Evolutionary conservation across 2,797 vertebrate genomes (phyloP).

Genomic region (Myotis pilosus): DNA sequence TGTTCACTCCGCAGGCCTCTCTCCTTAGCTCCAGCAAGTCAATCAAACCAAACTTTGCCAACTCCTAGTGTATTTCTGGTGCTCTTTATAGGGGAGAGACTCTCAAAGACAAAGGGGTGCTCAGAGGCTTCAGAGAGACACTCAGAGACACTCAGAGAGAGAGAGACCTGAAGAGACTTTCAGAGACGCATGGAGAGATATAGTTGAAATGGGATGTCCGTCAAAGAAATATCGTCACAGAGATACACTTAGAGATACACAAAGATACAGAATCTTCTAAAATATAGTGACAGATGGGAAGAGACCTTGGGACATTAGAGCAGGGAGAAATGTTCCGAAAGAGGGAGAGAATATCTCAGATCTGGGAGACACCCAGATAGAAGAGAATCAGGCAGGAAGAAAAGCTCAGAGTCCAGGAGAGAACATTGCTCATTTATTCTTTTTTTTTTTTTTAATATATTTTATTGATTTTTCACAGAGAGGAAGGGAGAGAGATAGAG

Average conservation of each 20-base stretch:
- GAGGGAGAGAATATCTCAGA: background rate
- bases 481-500: no score
- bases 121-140: background rate
- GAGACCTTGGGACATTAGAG: background rate
- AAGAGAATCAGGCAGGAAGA: background rate
- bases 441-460: no score
- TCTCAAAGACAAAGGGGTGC: no score
- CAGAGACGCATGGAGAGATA: background rate
- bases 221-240: background rate
- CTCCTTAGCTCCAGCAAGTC: background rate
- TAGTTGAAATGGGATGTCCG: background rate
- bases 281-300: background rate
- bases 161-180: background rate
- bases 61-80: background rate
- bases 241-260: background rate
- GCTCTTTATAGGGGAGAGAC: background rate
- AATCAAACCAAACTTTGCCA: background rate
- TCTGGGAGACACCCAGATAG: background rate
- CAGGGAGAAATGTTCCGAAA: background rate
- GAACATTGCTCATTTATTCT: background rate
- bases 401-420: background rate
- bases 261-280: background rate
- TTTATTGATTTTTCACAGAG: no score
- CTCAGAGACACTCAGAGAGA: background rate
- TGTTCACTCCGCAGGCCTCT: background rate